Conservation (phyloP, 2,113 vertebrate genomes). For the Cyprinodon variegatus region DNA sequence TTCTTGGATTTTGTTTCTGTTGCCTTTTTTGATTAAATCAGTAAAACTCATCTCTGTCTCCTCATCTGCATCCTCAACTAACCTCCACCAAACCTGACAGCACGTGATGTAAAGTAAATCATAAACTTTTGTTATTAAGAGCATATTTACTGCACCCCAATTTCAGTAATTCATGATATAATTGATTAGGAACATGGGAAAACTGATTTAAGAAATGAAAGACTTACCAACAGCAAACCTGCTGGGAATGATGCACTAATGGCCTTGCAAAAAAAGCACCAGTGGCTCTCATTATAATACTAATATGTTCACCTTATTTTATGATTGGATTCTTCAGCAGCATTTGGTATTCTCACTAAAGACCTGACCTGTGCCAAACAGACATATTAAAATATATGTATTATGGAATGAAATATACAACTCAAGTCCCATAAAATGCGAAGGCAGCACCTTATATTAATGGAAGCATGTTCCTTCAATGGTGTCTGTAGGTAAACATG, state of each 20-base stretch:
- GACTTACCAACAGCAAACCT: background rate
- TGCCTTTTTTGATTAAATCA: too few relatives aligned
- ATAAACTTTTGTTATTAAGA: background rate
- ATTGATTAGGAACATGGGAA: background rate
- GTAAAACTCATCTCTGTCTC: too few relatives aligned
- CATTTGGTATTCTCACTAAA: background rate
- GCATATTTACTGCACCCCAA: background rate
- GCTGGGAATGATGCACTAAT: conserved; percentile 5
- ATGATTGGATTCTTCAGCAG: conserved; percentile 19
- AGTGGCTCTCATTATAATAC: conserved; percentile 19
- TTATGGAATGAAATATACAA: conserved; percentile 41
- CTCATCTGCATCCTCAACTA: too few relatives aligned
- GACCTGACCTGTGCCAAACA: conserved; percentile 1
- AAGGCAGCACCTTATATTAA: conserved; percentile 53
- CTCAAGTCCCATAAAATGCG: conserved; percentile 50
- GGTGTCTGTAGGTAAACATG: conserved; percentile 57
- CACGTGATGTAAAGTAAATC: background rate
- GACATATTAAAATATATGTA: conserved; percentile 44
- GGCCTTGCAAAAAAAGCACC: conserved; percentile 21
- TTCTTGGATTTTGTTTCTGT: too few relatives aligned
- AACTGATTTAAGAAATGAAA: background rate
- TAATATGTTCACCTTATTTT: conserved; percentile 34
- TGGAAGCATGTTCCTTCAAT: conserved; percentile 65
- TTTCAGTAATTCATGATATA: background rate
- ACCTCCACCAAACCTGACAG: too few relatives aligned